Evolutionary conservation across 2,113 vertebrate genomes (phyloP).

Genomic region (Okapia johnstoni): DNA sequence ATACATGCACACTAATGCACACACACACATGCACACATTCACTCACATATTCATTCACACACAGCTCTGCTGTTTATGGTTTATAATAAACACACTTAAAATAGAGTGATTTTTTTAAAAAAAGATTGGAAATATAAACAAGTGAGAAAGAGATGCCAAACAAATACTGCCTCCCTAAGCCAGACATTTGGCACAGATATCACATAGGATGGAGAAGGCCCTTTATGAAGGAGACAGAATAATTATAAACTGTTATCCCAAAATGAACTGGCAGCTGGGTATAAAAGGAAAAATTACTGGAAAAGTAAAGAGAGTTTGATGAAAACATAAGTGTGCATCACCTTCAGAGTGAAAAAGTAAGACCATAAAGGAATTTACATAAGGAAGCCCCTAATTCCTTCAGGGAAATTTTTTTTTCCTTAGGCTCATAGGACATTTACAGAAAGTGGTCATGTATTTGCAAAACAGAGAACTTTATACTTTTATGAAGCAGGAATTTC

Average conservation of each 20-base stretch:
- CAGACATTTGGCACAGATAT: not conserved
- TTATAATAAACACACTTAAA: not conserved
- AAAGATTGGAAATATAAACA: not conserved
- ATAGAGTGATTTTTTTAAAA: not conserved
- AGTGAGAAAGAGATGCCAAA: not conserved
- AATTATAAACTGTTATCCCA: not conserved
- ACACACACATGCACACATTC: not conserved
- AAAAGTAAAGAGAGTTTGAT: not conserved
- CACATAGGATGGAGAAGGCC: not conserved
- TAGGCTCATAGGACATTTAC: not conserved
- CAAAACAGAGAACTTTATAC: not conserved
- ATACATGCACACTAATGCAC: no score
- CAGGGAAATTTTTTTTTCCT: not conserved
- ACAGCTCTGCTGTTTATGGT: not conserved
- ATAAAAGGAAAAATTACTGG: not conserved
- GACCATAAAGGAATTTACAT: not conserved
- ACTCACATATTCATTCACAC: not conserved
- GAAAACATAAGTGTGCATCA: fast-evolving
- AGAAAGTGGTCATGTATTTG: not conserved
- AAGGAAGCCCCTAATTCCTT: no score
- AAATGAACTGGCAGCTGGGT: not conserved
- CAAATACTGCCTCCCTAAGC: not conserved
- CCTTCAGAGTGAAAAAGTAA: not conserved
- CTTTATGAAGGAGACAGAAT: not conserved
- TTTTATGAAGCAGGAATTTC: not conserved